phyloP scores from a whole-genome alignment of 2,113 vertebrate species.

The Cyprinus carpio region DNA sequence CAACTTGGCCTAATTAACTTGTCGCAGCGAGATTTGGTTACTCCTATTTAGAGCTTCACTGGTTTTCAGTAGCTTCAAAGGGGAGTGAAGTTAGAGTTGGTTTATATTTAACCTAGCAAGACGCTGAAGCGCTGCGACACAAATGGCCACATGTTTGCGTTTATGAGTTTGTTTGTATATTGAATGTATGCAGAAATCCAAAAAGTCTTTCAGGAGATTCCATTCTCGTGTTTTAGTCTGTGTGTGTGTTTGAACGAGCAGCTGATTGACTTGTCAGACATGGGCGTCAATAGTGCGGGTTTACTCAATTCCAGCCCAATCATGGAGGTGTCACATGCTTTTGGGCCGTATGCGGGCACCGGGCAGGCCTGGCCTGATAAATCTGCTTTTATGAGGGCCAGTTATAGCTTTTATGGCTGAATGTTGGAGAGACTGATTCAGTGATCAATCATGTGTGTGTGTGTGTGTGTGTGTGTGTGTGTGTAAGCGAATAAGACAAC shows the following conservation, averaged over 20 bases:
- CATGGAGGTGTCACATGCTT: slow-evolving; percentile 56
- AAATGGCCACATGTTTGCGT: slow-evolving; percentile 29
- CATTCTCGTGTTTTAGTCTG: neutral
- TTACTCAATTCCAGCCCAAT: slow-evolving; percentile 60
- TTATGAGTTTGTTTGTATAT: slow-evolving; percentile 31
- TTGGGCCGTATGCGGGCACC: slow-evolving; percentile 50
- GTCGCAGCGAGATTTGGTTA: slow-evolving; percentile 61
- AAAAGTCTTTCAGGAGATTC: neutral
- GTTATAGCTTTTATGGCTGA: slow-evolving; percentile 60
- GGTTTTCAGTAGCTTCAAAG: slow-evolving; percentile 76
- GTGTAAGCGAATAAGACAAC: slow-evolving; percentile 22
- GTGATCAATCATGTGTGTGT: slow-evolving; percentile 57
- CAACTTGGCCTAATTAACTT: slow-evolving; percentile 62
- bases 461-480: slow-evolving; percentile 23
- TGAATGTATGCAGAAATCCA: neutral
- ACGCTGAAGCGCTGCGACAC: slow-evolving; percentile 52
- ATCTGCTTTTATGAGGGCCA: slow-evolving; percentile 61
- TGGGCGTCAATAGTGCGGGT: slow-evolving; percentile 53
- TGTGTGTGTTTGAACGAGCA: neutral
- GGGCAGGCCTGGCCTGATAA: slow-evolving; percentile 48
- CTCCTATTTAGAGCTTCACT: slow-evolving; percentile 75
- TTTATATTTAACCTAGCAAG: slow-evolving; percentile 75
- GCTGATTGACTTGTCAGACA: slow-evolving; percentile 59
- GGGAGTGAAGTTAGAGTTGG: slow-evolving; percentile 67
- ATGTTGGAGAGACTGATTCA: slow-evolving; percentile 57